Evolutionary conservation across 2,113 vertebrate species (phyloP), one percentile per base, ranked within the genome.

Genomic region (Haemorhous mexicanus): DNA sequence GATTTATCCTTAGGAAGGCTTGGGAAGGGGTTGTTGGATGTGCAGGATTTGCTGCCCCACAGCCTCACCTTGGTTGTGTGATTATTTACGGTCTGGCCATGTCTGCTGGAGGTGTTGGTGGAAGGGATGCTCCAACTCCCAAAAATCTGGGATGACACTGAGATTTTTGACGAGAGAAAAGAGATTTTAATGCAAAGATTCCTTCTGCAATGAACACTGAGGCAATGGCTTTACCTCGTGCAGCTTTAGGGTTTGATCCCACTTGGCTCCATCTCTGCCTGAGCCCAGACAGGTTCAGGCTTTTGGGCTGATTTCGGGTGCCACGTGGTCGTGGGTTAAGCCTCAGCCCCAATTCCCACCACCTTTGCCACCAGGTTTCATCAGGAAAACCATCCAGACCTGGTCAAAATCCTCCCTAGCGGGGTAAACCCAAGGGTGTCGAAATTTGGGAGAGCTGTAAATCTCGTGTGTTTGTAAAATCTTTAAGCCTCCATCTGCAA

Each of bases 141-240:
- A 7, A 13, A n/a, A 18, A 1, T 10, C 9, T 33, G 4, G 11
- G 30, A 13, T 17, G 2, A 8, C 18, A 0, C 27, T 0, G 27
- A 18, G 11, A 6, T 44, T 82, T 93, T 3, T 6, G 21, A 35
- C 22, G 67, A 16, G 18, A 37, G 6, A 39, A 39, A 56, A 41
- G 28, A 47, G 13, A 24, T 20, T n/a, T 49, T 9, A 10, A 26
- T 1, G n/a, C 55, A 41, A 41, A 56, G 18, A 3, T 8, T 73
- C 20, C 32, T 63, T 7, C 27, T 28, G 8, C n/a, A 12, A 1
- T 0, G 43, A 26, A 1, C 0, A 0, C 15, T 2, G 27, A 19
- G 9, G 11, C 0, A 0, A 2, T 9, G 76, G n/a, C 22, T 74
- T 77, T 3, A 8, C 13, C 3, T 24, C 1, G 5, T 15, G 4